Percentiles rank a stretch among this genome's conserved stretches.
Conservation (phyloP, 2,113 vertebrate species). For the Anas platyrhynchos region DNA sequence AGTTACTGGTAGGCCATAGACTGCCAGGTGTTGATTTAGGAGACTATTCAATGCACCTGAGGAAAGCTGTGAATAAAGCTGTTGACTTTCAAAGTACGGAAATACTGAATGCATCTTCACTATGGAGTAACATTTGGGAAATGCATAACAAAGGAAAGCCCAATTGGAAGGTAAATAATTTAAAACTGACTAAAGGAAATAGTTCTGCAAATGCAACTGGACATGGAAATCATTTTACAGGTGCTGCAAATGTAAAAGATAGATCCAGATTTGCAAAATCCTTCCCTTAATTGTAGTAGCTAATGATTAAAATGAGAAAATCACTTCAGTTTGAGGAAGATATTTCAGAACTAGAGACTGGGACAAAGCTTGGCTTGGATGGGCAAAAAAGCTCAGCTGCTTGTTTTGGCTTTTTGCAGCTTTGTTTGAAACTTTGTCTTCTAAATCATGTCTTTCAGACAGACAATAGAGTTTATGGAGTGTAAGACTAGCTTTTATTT, state of each 20-base stretch:
- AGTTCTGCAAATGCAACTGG: neutral
- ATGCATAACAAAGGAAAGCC: neutral
- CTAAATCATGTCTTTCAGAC: neutral
- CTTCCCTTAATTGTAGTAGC: neutral
- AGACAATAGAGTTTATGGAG: neutral
- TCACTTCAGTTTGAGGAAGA: neutral
- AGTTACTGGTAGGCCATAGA: neutral
- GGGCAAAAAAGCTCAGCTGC: neutral
- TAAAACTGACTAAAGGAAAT: neutral
- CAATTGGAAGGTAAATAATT: neutral
- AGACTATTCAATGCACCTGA: neutral
- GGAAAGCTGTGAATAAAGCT: neutral
- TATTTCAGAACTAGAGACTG: neutral
- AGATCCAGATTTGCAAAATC: neutral
- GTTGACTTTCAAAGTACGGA: neutral
- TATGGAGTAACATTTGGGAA: neutral
- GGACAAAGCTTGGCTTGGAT: neutral
- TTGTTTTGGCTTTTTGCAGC: neutral
- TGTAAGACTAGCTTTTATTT: neutral
- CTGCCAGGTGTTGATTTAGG: neutral
- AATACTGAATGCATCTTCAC: neutral
- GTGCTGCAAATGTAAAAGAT: neutral
- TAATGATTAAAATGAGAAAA: neutral
- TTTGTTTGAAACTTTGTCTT: neutral
- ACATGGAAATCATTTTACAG: neutral